Evolutionary conservation across 1,140 invertebrate genomes (phyloP), one percentile per base, ranked within the genome.

Genomic region (Catajapyx aquilonaris): DNA sequence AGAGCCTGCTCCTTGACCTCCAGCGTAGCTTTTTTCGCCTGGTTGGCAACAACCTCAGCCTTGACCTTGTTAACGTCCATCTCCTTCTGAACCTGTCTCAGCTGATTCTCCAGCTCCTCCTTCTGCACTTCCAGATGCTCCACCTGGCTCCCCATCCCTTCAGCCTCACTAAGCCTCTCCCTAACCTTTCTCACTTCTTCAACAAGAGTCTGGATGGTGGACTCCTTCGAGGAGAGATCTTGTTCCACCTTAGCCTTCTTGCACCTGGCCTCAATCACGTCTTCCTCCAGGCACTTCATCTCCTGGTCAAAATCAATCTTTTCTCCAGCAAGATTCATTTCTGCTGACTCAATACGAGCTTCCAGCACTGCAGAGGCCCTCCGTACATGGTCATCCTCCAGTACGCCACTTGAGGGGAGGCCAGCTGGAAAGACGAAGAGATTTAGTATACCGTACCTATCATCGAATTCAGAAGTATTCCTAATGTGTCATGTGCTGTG

Each of bases 241-340:
- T 11, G 10, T 9, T 34, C 32, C 15, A 16, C 11, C 11, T 10
- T 34, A 10, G 32, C 20, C 15, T 34, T 34, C 16, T 34, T 18
- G 20, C 20, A 15, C 32, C 32, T 34, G 20, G 11, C 9, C n/a
- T 2, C n/a, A n/a, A n/a, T n/a, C 7, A 34, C 18, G 3, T 18
- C 19, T 13, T 34, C 33, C 21, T 34, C 33, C 33, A 34, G n/a
- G 15, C 9, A 20, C 20, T 41, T 25, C 34, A 28, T 30, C 3
- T 9, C 16, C 20, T 41, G 20, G 20, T 41, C 33, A 5, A 41
- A 30, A n/a, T n/a, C n/a, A n/a, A n/a, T n/a, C n/a, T n/a, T n/a
- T n/a, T n/a, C n/a, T n/a, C n/a, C n/a, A n/a, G n/a, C 3, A 23
- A 17, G 2, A n/a, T 19, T 38, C 30, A 23, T 1, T 20, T 25